Conservation (phyloP, 1,140 invertebrate species). For the Calliopsis andreniformis region DNA sequence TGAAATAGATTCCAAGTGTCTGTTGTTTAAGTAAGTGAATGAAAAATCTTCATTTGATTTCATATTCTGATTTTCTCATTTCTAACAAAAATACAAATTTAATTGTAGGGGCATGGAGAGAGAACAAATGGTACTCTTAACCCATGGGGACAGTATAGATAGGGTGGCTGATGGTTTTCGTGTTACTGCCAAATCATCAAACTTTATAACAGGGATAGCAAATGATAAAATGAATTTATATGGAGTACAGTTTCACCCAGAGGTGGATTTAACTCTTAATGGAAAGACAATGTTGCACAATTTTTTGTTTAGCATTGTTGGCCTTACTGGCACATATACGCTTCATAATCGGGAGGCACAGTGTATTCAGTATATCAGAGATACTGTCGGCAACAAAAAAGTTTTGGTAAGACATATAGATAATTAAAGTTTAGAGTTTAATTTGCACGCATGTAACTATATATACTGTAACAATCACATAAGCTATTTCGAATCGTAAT, state of each 20-base stretch:
- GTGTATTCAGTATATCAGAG: conserved; percentile 96
- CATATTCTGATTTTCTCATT: not conserved
- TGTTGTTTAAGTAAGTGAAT: conserved; percentile 94
- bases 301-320: conserved; percentile 96
- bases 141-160: conserved; percentile 98
- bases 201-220: conserved; percentile 93
- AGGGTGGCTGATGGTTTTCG: conserved; percentile 93
- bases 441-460: not conserved
- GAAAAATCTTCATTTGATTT: conserved; percentile 9
- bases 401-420: conserved; percentile 89
- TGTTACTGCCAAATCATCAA: conserved; percentile 91
- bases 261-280: conserved; percentile 96
- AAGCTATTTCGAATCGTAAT: conserved; percentile 25
- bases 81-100: conserved; percentile 12
- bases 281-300: conserved; percentile 96
- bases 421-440: not conserved
- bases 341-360: conserved; percentile 93
- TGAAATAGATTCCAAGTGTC: conserved; percentile 93
- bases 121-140: conserved; percentile 94
- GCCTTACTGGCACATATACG: conserved; percentile 93
- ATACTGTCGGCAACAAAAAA: conserved; percentile 95
- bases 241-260: conserved; percentile 99
- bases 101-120: conserved; percentile 90
- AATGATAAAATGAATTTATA: conserved; percentile 96
- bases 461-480: not conserved